A percentile compares a stretch with the other conserved stretches of the same genome.
phyloP scores from a whole-genome alignment of 2,113 vertebrate genomes.

The Calyptommatus sinebrachiatus region DNA sequence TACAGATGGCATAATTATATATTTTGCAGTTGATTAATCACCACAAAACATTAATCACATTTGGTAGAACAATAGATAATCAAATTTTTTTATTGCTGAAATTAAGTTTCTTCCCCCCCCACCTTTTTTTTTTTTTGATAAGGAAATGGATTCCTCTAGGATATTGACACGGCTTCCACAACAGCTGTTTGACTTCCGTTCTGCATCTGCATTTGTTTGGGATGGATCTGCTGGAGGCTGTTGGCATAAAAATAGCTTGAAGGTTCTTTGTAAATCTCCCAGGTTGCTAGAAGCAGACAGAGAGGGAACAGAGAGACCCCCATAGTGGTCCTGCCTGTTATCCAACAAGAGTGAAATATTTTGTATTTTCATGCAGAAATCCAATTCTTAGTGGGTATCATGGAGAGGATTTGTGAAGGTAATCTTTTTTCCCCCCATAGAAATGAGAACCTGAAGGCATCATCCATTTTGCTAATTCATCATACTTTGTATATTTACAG shows the following conservation, averaged over 20 bases:
- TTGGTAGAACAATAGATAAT: conserved; percentile 79
- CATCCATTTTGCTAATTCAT: neutral
- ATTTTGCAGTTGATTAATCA: conserved; percentile 85
- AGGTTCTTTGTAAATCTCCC: conserved; percentile 63
- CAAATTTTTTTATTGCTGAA: conserved; percentile 78
- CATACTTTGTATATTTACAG: neutral
- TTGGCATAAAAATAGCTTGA: conserved; percentile 65
- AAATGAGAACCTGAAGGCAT: neutral
- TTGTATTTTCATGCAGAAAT: conserved; percentile 30
- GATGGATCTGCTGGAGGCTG: conserved; percentile 67
- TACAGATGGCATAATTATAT: conserved; percentile 81
- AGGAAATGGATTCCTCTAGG: conserved; percentile 77
- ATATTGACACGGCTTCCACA: conserved; percentile 73
- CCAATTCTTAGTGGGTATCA: neutral
- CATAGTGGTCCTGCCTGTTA: conserved; percentile 41
- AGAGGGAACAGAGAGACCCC: conserved; percentile 6
- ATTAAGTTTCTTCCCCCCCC: conserved; percentile 70
- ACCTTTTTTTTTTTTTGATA: conserved; percentile 59
- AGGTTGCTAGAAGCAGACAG: conserved; percentile 62
- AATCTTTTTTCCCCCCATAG: neutral
- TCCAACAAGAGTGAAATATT: conserved; percentile 36
- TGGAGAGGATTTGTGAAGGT: neutral
- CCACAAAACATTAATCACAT: conserved; percentile 84
- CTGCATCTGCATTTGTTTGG: conserved; percentile 78
- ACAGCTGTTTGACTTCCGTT: conserved; percentile 75